phyloP scores from a whole-genome alignment of 2,888 invertebrate species.

The Schizotus pectinicornis region DNA sequence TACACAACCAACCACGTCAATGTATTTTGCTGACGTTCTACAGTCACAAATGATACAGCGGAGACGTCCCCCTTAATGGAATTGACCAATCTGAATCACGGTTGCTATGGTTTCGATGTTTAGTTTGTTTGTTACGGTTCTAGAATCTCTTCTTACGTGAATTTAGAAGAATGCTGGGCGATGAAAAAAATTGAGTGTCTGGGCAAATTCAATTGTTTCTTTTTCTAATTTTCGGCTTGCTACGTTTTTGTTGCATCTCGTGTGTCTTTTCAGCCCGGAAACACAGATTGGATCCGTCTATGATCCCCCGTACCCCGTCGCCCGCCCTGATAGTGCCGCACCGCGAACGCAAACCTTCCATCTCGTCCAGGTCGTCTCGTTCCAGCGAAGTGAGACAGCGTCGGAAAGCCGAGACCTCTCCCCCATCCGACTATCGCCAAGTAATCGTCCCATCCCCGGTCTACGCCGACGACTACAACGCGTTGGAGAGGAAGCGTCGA shows the following conservation, averaged over 20 bases:
- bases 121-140: too few relatives aligned
- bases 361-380: conserved; percentile 56
- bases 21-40: too few relatives aligned
- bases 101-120: too few relatives aligned
- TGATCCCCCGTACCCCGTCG: conserved; percentile 61
- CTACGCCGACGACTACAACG: conserved; percentile 61
- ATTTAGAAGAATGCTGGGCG: too few relatives aligned
- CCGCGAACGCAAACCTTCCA: conserved; percentile 56
- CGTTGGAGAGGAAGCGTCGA: conserved; percentile 62
- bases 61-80: too few relatives aligned
- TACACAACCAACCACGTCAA: too few relatives aligned
- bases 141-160: too few relatives aligned
- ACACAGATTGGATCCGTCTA: conserved; percentile 55
- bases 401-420: conserved; percentile 50
- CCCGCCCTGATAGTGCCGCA: conserved; percentile 51
- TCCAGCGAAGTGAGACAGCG: conserved; percentile 55
- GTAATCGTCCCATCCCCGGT: conserved; percentile 40
- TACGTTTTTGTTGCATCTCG: background rate
- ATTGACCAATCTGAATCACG: too few relatives aligned
- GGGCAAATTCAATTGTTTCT: background rate
- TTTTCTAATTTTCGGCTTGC: background rate
- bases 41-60: too few relatives aligned
- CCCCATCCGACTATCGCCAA: conserved; percentile 47
- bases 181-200: background rate
- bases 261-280: conserved; percentile 40